phyloP scores from a whole-genome alignment of 2,113 vertebrate genomes.

The Noctilio leporinus region DNA sequence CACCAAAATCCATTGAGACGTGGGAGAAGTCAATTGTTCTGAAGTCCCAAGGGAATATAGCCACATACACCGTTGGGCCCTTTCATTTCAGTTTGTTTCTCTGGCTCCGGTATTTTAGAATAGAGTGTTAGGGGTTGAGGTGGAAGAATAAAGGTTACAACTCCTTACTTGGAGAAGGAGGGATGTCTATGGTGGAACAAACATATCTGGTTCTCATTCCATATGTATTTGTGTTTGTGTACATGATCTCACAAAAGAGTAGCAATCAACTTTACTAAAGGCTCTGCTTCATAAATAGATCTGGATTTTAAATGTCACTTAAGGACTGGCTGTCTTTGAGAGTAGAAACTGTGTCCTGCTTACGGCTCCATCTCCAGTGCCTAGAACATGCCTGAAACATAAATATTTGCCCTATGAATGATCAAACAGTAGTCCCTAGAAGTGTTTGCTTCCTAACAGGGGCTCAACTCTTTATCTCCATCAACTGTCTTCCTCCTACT shows the following conservation, averaged over 20 bases:
- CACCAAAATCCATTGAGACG: neutral
- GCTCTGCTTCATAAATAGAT: neutral
- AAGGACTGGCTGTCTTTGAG: neutral
- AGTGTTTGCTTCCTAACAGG: neutral
- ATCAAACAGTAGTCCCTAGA: neutral
- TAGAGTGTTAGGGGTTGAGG: too few relatives aligned
- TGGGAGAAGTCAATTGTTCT: neutral
- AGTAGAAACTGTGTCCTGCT: neutral
- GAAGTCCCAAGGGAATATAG: neutral
- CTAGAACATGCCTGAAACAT: neutral
- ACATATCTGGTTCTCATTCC: neutral
- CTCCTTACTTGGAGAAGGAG: neutral
- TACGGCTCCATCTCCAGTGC: neutral
- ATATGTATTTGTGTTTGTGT: neutral
- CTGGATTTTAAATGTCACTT: neutral
- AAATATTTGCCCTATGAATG: neutral
- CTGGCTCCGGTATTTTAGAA: neutral
- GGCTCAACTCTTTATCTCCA: neutral
- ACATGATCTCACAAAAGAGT: neutral
- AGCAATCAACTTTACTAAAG: neutral
- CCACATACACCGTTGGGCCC: neutral
- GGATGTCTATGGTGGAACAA: neutral
- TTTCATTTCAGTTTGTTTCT: neutral
- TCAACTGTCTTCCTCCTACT: neutral
- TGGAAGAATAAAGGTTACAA: neutral